Base-by-base conservation (phyloP, 2,797 vertebrate species). In the Peromyscus nudipes region DNA sequence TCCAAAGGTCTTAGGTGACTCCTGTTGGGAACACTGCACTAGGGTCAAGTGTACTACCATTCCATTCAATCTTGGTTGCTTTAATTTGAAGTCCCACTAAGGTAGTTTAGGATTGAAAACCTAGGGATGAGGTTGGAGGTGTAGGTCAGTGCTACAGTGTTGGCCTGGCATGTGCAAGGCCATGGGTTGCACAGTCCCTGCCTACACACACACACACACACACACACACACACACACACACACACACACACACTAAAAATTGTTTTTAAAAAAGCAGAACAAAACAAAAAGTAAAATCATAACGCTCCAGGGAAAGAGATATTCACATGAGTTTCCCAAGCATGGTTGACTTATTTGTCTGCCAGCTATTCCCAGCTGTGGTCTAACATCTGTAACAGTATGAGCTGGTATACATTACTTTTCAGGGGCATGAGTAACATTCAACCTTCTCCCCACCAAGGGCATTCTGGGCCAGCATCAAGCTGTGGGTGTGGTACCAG, bases 71-170 rank as follows among this genome's bases (percentile, higher is more conserved):
- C 64, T 27, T 49, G 73, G 49, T 62, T 73, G 65, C 49, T 21
- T 13, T 88, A n/a, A 83, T 57, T 95, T 27, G 83, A 91, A 96
- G 64, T 34, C 43, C 43, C 49, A 23, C 86, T n/a, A 81, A 92
- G 79, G 93, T 37, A 40, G 43, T 84, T 96, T 97, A 76, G 89
- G 55, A 95, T 86, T 87, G 94, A 96, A 94, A 94, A 89, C 37
- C 84, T 60, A 23, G 80, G 71, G 55, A 89, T 25, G 57, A 40
- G 71, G 5, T 40, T 23, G 37, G 52, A 40, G 11, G 4, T 27
- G 21, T n/a, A 65, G 57, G 8, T 49, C 5, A 49, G 25, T 49
- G 34, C 19, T 79, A 79, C 3, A 37, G 60, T 65, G 43, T 10
- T 77, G 65, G 43, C 13, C 23, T 89, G 77, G 29, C 71, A 37